These are phyloP conservation scores for Drosophila seguyi DNA, from an alignment of 1,140 invertebrate species.

Conservation along the genomic window DNA sequence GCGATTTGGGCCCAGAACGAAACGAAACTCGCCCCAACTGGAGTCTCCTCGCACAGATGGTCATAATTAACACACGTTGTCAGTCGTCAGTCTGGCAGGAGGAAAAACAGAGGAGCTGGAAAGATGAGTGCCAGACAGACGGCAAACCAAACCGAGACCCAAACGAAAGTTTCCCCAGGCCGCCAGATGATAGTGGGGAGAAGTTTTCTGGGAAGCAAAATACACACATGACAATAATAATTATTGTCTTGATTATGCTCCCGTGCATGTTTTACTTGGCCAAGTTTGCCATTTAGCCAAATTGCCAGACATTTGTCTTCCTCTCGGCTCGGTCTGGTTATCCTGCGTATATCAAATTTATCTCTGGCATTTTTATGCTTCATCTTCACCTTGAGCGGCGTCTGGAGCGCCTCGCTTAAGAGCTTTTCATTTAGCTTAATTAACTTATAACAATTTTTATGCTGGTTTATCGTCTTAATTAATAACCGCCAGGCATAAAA, in stretches of 20 bases:
- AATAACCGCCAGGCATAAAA: slow-evolving; percentile 66
- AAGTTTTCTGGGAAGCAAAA: slow-evolving; percentile 48
- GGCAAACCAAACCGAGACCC: slow-evolving; percentile 28
- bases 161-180: slow-evolving; percentile 31
- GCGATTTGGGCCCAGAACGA: slow-evolving; percentile 60
- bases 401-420: slow-evolving; percentile 58
- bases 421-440: slow-evolving; percentile 83
- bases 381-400: slow-evolving; percentile 50
- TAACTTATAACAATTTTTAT: slow-evolving; percentile 81
- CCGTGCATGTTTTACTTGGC: slow-evolving; percentile 78
- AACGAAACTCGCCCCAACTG: slow-evolving; percentile 14
- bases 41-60: slow-evolving; percentile 63
- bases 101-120: slow-evolving; percentile 4
- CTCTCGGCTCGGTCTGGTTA: slow-evolving; percentile 18
- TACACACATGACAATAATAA: slow-evolving; percentile 83
- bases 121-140: slow-evolving; percentile 45
- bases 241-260: slow-evolving; percentile 84
- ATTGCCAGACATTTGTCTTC: slow-evolving; percentile 83
- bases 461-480: slow-evolving; percentile 78
- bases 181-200: slow-evolving; percentile 14
- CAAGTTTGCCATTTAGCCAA: slow-evolving; percentile 80
- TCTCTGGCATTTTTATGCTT: slow-evolving; percentile 52
- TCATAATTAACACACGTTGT: slow-evolving; percentile 83
- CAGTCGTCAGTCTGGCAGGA: slow-evolving; percentile 38
- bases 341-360: slow-evolving; percentile 30